Evolutionary conservation across 2,113 vertebrate genomes (phyloP).

Genomic region (Myanophis thanlyinensis): DNA sequence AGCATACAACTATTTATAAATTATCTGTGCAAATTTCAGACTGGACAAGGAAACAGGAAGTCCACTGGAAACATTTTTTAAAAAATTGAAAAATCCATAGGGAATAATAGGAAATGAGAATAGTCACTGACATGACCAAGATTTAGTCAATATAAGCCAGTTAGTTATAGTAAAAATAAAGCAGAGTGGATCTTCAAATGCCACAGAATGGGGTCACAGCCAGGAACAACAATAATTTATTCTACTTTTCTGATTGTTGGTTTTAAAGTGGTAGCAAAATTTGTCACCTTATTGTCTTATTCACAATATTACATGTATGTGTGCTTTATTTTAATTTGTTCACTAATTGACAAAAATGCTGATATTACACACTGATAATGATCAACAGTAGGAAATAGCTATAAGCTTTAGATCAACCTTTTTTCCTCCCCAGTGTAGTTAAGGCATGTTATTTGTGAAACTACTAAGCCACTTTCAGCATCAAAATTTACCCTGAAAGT

Average conservation of each 20-base stretch:
- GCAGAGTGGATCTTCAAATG: neutral
- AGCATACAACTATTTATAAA: slow-evolving; percentile 28
- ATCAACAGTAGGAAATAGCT: neutral
- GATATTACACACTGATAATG: neutral
- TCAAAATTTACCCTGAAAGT: neutral
- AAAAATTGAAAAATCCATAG: neutral
- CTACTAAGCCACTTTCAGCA: neutral
- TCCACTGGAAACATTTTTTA: slow-evolving; percentile 23
- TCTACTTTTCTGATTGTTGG: neutral
- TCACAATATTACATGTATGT: neutral
- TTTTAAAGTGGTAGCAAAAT: neutral
- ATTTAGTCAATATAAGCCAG: neutral
- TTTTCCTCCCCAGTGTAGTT: neutral
- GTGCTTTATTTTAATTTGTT: neutral
- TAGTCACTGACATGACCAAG: neutral
- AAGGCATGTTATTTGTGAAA: neutral
- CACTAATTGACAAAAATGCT: neutral
- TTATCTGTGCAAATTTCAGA: slow-evolving; percentile 48
- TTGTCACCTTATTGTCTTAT: neutral
- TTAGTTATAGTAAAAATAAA: neutral
- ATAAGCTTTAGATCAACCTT: neutral
- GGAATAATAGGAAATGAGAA: neutral
- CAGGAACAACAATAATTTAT: neutral
- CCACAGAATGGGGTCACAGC: neutral
- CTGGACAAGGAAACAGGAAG: slow-evolving; percentile 40